phyloP scores from a whole-genome alignment of 2,113 vertebrate genomes.

The Dromas ardeola region DNA sequence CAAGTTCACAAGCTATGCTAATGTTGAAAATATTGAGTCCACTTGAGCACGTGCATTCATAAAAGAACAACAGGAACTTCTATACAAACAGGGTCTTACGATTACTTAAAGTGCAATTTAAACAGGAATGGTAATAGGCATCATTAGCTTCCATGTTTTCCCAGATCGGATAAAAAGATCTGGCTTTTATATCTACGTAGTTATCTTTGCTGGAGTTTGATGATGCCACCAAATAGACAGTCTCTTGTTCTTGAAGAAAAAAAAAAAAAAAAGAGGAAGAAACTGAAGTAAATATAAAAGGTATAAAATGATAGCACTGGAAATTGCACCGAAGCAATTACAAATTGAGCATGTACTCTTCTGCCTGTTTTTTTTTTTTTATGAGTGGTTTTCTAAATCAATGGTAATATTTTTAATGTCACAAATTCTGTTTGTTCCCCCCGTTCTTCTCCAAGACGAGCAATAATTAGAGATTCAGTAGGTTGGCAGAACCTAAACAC shows the following conservation, averaged over 20 bases:
- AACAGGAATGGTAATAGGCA: neutral
- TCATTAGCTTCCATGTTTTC: neutral
- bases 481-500: neutral
- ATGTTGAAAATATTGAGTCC: neutral
- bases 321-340: neutral
- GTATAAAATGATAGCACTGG: neutral
- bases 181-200: neutral
- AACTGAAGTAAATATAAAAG: neutral
- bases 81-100: neutral
- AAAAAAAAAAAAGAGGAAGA: neutral
- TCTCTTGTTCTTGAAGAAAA: neutral
- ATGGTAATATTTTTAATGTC: fast-evolving
- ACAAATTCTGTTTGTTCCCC: neutral
- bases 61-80: neutral
- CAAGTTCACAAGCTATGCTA: neutral
- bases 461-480: neutral
- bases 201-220: neutral
- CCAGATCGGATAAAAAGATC: neutral
- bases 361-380: neutral
- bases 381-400: neutral
- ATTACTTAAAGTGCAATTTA: neutral
- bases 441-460: neutral
- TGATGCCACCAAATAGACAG: neutral
- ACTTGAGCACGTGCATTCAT: neutral
- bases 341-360: neutral